Base-by-base conservation (phyloP, 2,113 vertebrate species). In the Australoheros scitulus region DNA sequence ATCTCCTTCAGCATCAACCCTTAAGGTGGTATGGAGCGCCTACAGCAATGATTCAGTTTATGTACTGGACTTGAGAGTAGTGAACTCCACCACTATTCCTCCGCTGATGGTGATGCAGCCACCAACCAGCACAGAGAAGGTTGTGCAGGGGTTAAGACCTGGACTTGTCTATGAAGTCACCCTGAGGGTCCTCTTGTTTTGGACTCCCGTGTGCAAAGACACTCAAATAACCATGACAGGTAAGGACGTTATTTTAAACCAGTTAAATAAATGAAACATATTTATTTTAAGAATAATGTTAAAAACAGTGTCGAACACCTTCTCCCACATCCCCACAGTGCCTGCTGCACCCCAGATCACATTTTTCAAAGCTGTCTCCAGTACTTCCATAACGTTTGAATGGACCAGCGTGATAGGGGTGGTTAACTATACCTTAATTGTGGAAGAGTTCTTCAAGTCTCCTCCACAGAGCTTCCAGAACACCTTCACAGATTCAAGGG, bases 391-490 rank as follows among this genome's bases (percentile, higher is more conserved):
- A 81, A 81, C 1, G 26, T 91, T 95, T 38, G 76, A 89, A 72
- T 97, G 96, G 96, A 89, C 93, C 58, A 70, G 13, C 3, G 94
- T 92, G 32, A 11, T 1, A 0, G 95, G 95, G 29, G 94, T 94
- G 0, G 87, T 93, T 56, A 87, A 36, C 52, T 96, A 96, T 65
- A 88, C 76, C 58, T 55, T 96, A 65, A 81, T 93, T 59, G 77
- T 96, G 56, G 81, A 91, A 43, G 8, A 88, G 50, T n/a, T 86
- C 2, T 82, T 80, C 5, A 41, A 38, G 43, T 4, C 1, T 4
- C 65, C 61, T 0, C 0, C 2, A 13, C 43, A 61, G 6, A 83
- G 0, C 38, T 81, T 47, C 59, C 95, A 89, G 81, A 20, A 70
- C 20, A 94, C 87, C 32, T 94, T 93, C 81, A 91, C 86, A 4